phyloP scores from a whole-genome alignment of 2,888 invertebrate genomes.

The Anarsia innoxiella region DNA sequence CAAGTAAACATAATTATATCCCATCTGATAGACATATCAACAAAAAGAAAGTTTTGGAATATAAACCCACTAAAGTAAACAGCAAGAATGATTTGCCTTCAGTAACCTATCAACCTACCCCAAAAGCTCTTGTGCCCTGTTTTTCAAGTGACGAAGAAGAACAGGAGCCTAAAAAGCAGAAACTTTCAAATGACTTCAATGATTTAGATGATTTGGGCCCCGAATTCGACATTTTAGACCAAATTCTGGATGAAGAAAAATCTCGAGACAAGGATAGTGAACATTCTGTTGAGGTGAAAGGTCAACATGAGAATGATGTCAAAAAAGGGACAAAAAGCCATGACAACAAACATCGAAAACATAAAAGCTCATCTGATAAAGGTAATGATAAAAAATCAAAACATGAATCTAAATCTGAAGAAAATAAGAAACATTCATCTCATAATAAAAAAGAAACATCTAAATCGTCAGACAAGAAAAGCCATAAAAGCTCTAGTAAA shows the following conservation, averaged over 20 bases:
- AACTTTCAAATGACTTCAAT: slow-evolving; percentile 50
- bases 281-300: not conserved
- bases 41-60: slow-evolving; percentile 62
- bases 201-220: slow-evolving; percentile 63
- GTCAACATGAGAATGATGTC: not conserved
- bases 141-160: slow-evolving; percentile 72
- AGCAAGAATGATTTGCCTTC: slow-evolving; percentile 36
- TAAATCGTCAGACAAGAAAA: slow-evolving; percentile 38
- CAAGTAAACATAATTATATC: slow-evolving; percentile 51
- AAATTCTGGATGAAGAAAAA: slow-evolving; percentile 69
- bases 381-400: slow-evolving; percentile 22
- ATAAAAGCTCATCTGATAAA: not conserved
- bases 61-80: slow-evolving; percentile 55
- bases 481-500: slow-evolving; percentile 48
- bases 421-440: slow-evolving; percentile 32
- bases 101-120: slow-evolving; percentile 65
- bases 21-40: slow-evolving; percentile 56
- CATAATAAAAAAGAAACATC: slow-evolving; percentile 29
- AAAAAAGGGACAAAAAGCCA: not conserved
- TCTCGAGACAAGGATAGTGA: slow-evolving; percentile 1
- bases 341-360: not conserved
- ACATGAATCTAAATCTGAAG: slow-evolving; percentile 30
- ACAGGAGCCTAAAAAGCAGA: slow-evolving; percentile 57
- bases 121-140: slow-evolving; percentile 56
- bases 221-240: slow-evolving; percentile 69